Conservation (phyloP, 37 sponge, comb jelly and placozoan genomes). For the Halisarca cf. caerulea region DNA sequence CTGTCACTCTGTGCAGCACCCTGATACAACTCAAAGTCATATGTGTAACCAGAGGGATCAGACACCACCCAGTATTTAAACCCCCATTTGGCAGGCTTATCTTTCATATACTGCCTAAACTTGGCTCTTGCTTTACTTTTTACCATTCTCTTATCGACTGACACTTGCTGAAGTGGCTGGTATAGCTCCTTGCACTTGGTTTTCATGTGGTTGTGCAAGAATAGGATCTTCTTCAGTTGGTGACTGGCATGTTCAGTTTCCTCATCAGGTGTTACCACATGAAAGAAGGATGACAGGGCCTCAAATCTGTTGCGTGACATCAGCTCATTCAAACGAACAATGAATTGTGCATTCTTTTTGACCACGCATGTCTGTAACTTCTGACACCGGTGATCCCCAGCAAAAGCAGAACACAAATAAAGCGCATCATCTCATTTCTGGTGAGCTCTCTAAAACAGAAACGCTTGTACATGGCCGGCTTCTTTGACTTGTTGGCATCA, state of each 20-base stretch:
- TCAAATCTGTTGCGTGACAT: too few species aligned
- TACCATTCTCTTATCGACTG: constrained; percentile 43
- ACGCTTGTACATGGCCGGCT: too few species aligned
- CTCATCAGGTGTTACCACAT: constrained; percentile 22
- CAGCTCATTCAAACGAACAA: too few species aligned
- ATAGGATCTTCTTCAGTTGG: constrained; percentile 8
- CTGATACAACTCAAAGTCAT: not conserved
- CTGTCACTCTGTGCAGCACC: not conserved
- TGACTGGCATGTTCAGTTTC: not conserved
- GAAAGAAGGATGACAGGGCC: not conserved
- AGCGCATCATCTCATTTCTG: too few species aligned
- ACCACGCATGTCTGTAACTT: too few species aligned
- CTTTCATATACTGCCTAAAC: constrained; percentile 3
- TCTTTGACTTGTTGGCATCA: too few species aligned
- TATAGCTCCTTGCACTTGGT: not conserved
- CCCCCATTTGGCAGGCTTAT: not conserved
- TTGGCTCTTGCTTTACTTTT: constrained; percentile 15
- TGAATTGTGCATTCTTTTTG: too few species aligned
- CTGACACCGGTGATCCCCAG: too few species aligned
- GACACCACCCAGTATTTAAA: not conserved
- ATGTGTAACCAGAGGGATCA: not conserved
- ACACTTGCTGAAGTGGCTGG: not conserved
- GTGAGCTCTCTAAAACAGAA: too few species aligned
- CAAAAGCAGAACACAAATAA: too few species aligned
- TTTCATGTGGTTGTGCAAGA: not conserved